Conservation (phyloP, 2,113 vertebrate genomes). For the Zosterops pallidus region DNA sequence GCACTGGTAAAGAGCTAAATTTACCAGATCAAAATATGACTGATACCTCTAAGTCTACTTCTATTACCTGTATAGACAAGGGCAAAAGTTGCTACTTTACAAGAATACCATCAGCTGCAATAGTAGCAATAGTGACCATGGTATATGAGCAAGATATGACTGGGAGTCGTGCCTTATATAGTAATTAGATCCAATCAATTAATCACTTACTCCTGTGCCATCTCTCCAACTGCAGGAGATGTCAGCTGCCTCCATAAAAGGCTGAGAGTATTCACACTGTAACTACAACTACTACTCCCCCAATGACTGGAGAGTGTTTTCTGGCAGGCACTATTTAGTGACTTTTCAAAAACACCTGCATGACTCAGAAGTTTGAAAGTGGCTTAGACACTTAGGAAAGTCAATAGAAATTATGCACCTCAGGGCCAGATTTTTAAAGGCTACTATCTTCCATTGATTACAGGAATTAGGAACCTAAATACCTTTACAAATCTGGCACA, state of each 20-base stretch:
- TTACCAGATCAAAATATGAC: background rate
- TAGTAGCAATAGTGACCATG: background rate
- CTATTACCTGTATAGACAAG: background rate
- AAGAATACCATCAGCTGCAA: background rate
- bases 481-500: slow-evolving; percentile 67
- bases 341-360: slow-evolving; percentile 52
- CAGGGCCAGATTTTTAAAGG: slow-evolving; percentile 64
- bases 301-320: background rate
- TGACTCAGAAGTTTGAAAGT: slow-evolving; percentile 64
- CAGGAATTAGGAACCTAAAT: slow-evolving; percentile 66
- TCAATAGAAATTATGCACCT: slow-evolving; percentile 69
- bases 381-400: slow-evolving; percentile 59
- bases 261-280: background rate
- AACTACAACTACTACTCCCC: background rate
- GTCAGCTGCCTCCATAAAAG: slow-evolving; percentile 20
- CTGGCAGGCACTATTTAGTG: background rate
- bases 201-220: slow-evolving; percentile 38
- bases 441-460: slow-evolving; percentile 69
- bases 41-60: background rate
- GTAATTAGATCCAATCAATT: slow-evolving; percentile 23
- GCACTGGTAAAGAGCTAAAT: background rate
- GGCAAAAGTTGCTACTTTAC: background rate
- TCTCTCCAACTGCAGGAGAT: slow-evolving; percentile 2
- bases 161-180: background rate
- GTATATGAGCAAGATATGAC: background rate